Base-by-base conservation (phyloP, 1,140 invertebrate species). In the Antheraea mylitta region DNA sequence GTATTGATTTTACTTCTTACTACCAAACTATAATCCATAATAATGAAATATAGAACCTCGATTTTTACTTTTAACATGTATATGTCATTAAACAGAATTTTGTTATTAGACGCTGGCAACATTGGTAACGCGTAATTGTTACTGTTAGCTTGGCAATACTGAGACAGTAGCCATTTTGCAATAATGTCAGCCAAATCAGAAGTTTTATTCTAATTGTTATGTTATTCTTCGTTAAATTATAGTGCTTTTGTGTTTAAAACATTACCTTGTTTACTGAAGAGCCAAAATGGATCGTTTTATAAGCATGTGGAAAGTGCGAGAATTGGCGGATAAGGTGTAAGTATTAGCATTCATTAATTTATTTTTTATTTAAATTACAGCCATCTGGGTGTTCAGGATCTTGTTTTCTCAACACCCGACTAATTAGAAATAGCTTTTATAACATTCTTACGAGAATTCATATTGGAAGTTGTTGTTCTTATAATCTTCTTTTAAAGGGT, bases 281-380 rank as follows among this genome's bases (percentile, higher is more conserved):
- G 75, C 75, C 74, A 87, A 73, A 83, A 94, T 94, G 94, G 95
- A 95, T 86, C 94, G 94, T 85, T 94, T 95, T 86, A 96, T 96
- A 91, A 97, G 95, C 87, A 96, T 97, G 96, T 98, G 97, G 97
- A 98, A 98, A 94, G 95, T 98, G 82, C 95, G 97, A 79, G 98
- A 99, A 93, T 85, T 99, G 73, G 97, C 97, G 79, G 97, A 99
- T 90, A 98, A 98, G 96, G 97, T 98, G 97, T 98, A 96, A 97
- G 97, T 97, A 38, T 71, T 67, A 75, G 71, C 76, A 45, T 82
- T 81, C 82, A 85, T 89, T 87, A 80, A 78, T 70, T 73, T 83
- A 48, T 77, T 73, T 79, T 84, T 81, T 89, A 87, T 87, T 82
- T 78, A 77, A 89, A 90, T 86, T 83, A 72, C 69, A 42, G 69